Evolutionary conservation across 1,140 invertebrate genomes (phyloP), one percentile per base, ranked within the genome.

Genomic region (Branchinecta lindahli): DNA sequence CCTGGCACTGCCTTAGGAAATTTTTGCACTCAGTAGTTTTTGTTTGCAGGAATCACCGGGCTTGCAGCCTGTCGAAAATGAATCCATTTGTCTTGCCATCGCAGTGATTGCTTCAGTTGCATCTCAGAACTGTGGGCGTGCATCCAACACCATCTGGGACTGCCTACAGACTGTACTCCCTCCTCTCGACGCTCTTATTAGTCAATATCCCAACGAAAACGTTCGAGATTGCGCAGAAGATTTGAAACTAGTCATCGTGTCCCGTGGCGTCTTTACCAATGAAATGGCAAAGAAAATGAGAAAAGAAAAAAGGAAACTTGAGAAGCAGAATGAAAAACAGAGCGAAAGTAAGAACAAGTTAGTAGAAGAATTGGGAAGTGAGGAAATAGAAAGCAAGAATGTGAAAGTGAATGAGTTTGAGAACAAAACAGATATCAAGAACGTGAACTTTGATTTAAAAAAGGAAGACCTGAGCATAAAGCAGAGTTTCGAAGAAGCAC

Each of bases 231-330:
- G 52, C 18, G 52, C 52, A 15, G 52, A 61, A 61, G 52, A 61
- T 61, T 61, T 61, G 18, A 61, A 61, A 61, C 12, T 61, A 15
- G 52, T 61, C 18, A 61, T 61, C 12, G 52, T 20, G 12, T 61
- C 52, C 12, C 52, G 52, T 61, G 52, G 52, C 12, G 18, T 61
- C 18, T 61, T 15, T 61, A 61, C 52, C 18, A 61, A 61, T 61
- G 52, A 61, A 61, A 61, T 61, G 52, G 52, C 52, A 4, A 61
- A 61, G 18, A 61, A 20, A 61, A 61, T 61, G 52, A 61, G 52
- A 20, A 61, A 61, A 20, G 52, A 61, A 6, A 61, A 61, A 20
- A 61, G 12, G 18, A 61, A 61, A 61, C 18, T 61, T 15, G 52
- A 61, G 52, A 61, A 61, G 52, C 12, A 61, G 6, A 33, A 33